phyloP scores from a whole-genome alignment of 2,888 invertebrate species.

The Furcula furcula region DNA sequence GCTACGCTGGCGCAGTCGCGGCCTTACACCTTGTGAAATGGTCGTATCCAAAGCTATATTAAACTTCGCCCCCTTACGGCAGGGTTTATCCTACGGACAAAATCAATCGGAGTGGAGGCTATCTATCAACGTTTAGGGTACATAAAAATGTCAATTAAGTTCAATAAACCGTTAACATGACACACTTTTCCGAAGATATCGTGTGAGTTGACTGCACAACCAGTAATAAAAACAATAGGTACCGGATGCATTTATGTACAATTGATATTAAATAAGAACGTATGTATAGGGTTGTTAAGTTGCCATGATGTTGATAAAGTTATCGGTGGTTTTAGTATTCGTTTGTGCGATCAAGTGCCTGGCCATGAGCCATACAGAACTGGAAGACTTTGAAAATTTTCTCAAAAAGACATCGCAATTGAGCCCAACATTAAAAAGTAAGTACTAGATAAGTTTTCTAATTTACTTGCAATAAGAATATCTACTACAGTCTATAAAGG shows the following conservation, averaged over 20 bases:
- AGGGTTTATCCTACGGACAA: conserved; percentile 68
- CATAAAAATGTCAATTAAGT: conserved; percentile 31
- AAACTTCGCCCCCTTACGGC: conserved; percentile 65
- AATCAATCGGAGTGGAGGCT: conserved; percentile 49
- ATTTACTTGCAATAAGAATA: too few relatives aligned
- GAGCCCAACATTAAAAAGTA: conserved; percentile 71
- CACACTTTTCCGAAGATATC: conserved; percentile 40
- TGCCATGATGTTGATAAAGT: conserved; percentile 49
- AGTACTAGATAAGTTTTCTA: conserved; percentile 29
- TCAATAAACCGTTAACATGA: conserved; percentile 54
- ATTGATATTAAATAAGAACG: conserved; percentile 19
- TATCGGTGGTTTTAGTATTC: conserved; percentile 46
- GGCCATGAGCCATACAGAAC: conserved; percentile 57
- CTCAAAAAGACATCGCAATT: conserved; percentile 64
- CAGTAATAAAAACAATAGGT: conserved; percentile 29
- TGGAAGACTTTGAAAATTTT: conserved; percentile 69
- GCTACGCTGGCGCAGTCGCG: conserved; percentile 58
- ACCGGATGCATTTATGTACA: conserved; percentile 35
- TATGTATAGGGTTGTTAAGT: conserved; percentile 21
- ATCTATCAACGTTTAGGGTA: conserved; percentile 13
- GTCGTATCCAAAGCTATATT: conserved; percentile 78
- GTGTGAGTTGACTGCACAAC: conserved; percentile 37
- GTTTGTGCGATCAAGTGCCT: conserved; percentile 57
- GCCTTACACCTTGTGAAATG: conserved; percentile 75
- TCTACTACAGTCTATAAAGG: too few relatives aligned